Percentiles rank a stretch among this genome's conserved stretches.
Conservation (phyloP, 2,888 invertebrate genomes). For the Stenurella melanura region DNA sequence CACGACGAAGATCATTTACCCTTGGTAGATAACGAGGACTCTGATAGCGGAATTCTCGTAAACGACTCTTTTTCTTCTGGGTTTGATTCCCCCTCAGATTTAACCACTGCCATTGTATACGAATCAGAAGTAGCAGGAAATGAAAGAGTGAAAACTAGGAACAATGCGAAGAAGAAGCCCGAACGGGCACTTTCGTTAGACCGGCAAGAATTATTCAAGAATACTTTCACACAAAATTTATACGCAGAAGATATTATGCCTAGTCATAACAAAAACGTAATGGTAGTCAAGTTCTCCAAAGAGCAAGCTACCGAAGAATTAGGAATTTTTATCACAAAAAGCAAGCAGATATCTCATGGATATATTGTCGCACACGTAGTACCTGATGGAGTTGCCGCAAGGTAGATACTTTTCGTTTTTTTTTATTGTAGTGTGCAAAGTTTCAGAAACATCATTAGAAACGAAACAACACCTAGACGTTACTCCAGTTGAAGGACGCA, state of each 20-base stretch:
- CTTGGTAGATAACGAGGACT: constrained; percentile 81
- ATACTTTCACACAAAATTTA: constrained; percentile 22
- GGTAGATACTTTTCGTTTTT: constrained; percentile 70
- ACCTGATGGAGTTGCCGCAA: constrained; percentile 81
- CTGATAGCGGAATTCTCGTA: constrained; percentile 85
- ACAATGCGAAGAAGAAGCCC: constrained; percentile 60
- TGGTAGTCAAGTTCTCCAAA: constrained; percentile 74
- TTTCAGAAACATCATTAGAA: neutral
- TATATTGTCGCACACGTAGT: constrained; percentile 84
- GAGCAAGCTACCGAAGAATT: constrained; percentile 79
- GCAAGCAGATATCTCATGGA: constrained; percentile 78
- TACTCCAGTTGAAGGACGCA: neutral
- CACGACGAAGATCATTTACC: constrained; percentile 75
- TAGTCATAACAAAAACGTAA: constrained; percentile 56
- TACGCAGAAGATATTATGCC: constrained; percentile 33
- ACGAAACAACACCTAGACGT: neutral
- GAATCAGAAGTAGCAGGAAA: neutral
- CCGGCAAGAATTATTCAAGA: constrained; percentile 73
- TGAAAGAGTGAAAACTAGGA: constrained; percentile 59
- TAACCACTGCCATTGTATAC: constrained; percentile 25
- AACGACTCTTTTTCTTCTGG: constrained; percentile 80
- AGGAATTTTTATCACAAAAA: constrained; percentile 84
- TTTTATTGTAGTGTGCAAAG: constrained; percentile 4
- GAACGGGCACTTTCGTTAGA: constrained; percentile 77
- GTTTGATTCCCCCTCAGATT: constrained; percentile 63